These are phyloP conservation scores for Calcarius ornatus DNA, from an alignment of 2,113 vertebrate species.

Conservation along the genomic window DNA sequence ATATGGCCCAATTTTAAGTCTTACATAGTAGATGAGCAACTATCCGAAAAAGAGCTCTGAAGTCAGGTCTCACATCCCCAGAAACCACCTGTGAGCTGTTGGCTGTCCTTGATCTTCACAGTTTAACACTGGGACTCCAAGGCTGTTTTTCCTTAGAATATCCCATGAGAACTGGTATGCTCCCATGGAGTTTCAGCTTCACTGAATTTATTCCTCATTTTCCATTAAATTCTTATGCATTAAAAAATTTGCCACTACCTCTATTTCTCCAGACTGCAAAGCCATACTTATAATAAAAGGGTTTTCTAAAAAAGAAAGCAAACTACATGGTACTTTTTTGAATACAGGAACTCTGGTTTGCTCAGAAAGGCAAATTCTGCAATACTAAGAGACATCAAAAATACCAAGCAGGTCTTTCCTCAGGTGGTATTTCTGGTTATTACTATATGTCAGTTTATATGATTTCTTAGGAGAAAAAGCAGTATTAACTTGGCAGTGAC, in stretches of 20 bases:
- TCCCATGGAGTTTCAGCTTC: not conserved
- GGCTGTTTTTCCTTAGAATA: not conserved
- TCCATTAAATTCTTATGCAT: not conserved
- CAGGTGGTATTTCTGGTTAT: not conserved
- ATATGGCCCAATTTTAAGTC: fast-evolving
- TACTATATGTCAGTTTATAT: not conserved
- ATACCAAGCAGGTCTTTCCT: not conserved
- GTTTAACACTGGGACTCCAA: not conserved
- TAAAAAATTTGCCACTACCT: not conserved
- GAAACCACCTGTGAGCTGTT: not conserved
- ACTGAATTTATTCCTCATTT: not conserved
- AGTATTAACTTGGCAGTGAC: not conserved
- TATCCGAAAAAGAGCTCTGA: not conserved
- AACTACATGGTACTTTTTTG: not conserved
- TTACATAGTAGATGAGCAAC: not conserved
- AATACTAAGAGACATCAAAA: not conserved
- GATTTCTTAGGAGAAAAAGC: not conserved
- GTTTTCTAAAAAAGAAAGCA: not conserved
- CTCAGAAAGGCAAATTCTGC: not conserved
- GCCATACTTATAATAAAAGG: not conserved
- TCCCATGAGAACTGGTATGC: not conserved
- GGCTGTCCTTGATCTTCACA: not conserved
- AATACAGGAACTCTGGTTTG: not conserved
- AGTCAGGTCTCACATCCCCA: not conserved
- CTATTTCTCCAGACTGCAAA: not conserved